Base-by-base conservation (phyloP, 2,113 vertebrate species). In the Toxotes chatareus region DNA sequence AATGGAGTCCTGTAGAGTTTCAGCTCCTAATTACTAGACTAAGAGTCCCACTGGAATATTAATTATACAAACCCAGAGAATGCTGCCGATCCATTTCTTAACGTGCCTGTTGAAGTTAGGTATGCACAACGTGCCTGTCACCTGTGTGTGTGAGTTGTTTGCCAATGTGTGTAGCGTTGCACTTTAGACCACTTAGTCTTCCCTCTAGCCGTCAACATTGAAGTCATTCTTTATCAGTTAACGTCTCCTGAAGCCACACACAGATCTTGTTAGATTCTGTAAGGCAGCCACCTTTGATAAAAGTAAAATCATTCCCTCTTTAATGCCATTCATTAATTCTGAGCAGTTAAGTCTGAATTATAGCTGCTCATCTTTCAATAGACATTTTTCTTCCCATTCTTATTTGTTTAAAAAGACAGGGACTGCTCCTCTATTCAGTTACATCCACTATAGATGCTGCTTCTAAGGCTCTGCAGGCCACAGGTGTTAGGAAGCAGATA, bases 1-100 rank as follows among this genome's bases (percentile, higher is more conserved):
- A 91, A 92, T 80, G 88, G 83, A 87, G 69, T 87, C 88, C 84
- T 78, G 84, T 88, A 72, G 84, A 84, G 86, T 80, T 88, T 87
- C 71, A 82, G 74, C 74, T 73, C 61, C 85, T 90, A 92, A 92
- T 91, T 87, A 88, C 83, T 83, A 61, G 62, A 76, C 79, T 86
- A 88, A 61, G 73, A 59, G 69, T 88, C 92, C 79, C 83, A 38
- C 44, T 82, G 89, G 92, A 91, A 90, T 89, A 90, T 91, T 88
- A 91, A 91, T 89, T 76, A 86, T 84, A 87, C 67, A 83, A 84
- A 76, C 62, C 67, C 67, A 63, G 82, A 79, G 67, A 60, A 75
- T 36, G 76, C 82, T 56, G 70, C 59, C 11, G 32, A 77, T 88
- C 65, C 7, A 10, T 57, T 81, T 80, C 76, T 76, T 79, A 71